Evolutionary conservation across 2,113 vertebrate genomes (phyloP).

Genomic region (Pitta sordida): DNA sequence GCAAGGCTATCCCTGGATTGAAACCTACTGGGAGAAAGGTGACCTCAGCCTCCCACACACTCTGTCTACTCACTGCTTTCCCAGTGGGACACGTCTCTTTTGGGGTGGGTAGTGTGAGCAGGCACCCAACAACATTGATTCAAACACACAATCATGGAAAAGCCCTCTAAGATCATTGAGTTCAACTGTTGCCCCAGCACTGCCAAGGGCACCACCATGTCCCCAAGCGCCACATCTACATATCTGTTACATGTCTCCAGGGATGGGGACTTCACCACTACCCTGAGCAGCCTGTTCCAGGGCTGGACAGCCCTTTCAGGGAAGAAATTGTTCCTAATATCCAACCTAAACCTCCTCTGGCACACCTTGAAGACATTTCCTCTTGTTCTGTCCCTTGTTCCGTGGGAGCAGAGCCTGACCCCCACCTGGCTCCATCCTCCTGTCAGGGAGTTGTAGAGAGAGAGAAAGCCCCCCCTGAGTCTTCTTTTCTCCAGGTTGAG

Average conservation of each 20-base stretch:
- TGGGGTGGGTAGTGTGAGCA: background rate
- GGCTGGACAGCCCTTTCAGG: background rate
- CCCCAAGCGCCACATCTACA: background rate
- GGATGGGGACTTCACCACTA: background rate
- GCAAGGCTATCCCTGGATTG: background rate
- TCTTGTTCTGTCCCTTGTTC: background rate
- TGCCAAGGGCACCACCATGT: background rate
- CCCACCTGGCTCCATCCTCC: background rate
- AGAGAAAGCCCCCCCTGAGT: too few species aligned
- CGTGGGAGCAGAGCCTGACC: fast-evolving
- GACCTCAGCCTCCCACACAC: background rate
- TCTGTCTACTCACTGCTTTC: background rate
- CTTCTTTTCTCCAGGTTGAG: background rate
- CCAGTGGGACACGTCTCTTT: fast-evolving
- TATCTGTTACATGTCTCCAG: background rate
- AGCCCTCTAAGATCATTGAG: background rate
- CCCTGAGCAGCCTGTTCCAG: background rate
- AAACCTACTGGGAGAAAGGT: background rate
- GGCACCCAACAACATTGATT: background rate
- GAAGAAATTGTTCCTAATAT: background rate
- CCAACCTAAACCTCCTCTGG: too few species aligned
- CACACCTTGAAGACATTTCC: too few species aligned
- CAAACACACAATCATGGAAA: background rate
- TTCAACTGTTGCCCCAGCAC: background rate
- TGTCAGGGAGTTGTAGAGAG: background rate